Evolutionary conservation across 2,113 vertebrate species (phyloP), one percentile per base, ranked within the genome.

Genomic region (Ciconia maguari): DNA sequence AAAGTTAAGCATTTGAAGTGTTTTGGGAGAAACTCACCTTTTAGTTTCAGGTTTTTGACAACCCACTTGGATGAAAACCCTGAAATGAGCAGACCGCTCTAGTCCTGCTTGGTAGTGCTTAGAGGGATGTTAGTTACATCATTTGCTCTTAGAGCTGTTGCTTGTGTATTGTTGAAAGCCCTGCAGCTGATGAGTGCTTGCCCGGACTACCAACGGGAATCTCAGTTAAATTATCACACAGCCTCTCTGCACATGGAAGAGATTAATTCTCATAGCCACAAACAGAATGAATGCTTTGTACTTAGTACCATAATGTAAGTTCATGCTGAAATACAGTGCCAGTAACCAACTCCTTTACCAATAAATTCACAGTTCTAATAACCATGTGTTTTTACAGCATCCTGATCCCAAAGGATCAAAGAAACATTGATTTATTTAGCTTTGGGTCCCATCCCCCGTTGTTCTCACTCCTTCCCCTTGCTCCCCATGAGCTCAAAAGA

Each of bases 231-330:
- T 92, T 87, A 91, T 94, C 95, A 83, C 91, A 91, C 79, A 57
- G 79, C 41, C 89, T 92, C 88, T 87, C 48, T 92, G 95, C 98
- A 98, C 97, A 98, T 98, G 98, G 97, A 98, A 97, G 94, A 95
- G 90, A 97, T 98, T 97, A 97, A 96, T 97, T 93, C 93, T 66
- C 68, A 65, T 10, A 79, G 92, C 96, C 92, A 79, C 96, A 96
- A 89, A 97, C 91, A 96, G 93, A 97, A 95, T 13, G 83, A 95
- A 89, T 32, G 48, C 95, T 97, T 94, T 97, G 95, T 98, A 95
- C 94, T 97, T 92, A 14, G 87, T 19, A 52, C 96, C 77, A 41
- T 83, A 58, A 90, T 95, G 85, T 77, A 86, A 94, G 89, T 83
- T 94, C 91, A 94, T 88, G 80, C 95, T 96, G 95, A 94, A 97